phyloP scores from a whole-genome alignment of 1,140 invertebrate species.

The Mamestra configurata region DNA sequence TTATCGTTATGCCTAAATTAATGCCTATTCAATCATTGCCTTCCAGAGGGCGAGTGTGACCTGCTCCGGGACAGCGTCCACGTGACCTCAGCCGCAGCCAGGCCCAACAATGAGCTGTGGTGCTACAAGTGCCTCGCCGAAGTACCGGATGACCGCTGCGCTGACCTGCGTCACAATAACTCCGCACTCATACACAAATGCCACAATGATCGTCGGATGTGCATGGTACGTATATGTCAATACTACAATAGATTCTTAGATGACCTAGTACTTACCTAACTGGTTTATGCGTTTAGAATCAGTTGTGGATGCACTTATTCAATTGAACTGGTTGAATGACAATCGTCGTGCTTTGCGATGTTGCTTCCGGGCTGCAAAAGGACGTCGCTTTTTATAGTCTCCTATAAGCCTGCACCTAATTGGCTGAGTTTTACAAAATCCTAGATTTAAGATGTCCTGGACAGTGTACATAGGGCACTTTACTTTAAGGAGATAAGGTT shows the following conservation, averaged over 20 bases:
- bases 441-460: no score
- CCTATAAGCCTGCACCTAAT: no score
- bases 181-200: slow-evolving; percentile 91
- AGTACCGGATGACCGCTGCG: slow-evolving; percentile 91
- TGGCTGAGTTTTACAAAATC: no score
- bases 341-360: no score
- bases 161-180: slow-evolving; percentile 89
- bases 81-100: slow-evolving; percentile 92
- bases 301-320: not conserved
- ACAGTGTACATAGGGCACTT: no score
- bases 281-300: not conserved
- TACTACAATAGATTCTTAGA: not conserved
- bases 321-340: no score
- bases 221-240: slow-evolving; percentile 91
- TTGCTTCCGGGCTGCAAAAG: no score
- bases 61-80: slow-evolving; percentile 90
- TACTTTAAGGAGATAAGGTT: no score
- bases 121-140: slow-evolving; percentile 94
- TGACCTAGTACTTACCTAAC: no score
- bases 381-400: no score
- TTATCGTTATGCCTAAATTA: not conserved
- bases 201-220: slow-evolving; percentile 91
- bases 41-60: slow-evolving; percentile 73
- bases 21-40: not conserved
- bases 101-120: slow-evolving; percentile 92